Percentiles rank a stretch among this genome's conserved stretches.
These are phyloP conservation scores for Etheostoma nigrum DNA, from an alignment of 2,797 vertebrate species.

Conservation along the genomic window DNA sequence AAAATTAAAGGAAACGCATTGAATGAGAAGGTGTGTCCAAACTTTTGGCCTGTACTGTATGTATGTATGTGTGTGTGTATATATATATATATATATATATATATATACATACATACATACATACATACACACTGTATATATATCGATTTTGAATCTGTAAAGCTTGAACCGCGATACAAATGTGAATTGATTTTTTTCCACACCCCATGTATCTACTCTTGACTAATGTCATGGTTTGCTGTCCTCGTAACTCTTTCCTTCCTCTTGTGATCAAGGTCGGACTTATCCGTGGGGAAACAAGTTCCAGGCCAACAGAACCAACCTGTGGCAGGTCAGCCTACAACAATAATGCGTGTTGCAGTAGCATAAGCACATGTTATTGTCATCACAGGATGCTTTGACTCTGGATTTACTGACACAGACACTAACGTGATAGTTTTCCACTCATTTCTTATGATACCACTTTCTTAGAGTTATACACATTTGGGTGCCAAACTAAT, in stretches of 20 bases:
- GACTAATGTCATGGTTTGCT: background rate
- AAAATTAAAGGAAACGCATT: too few species aligned
- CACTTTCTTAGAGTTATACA: background rate
- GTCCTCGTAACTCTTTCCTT: background rate
- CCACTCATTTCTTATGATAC: background rate
- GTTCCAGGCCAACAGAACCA: constrained; percentile 91
- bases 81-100: too few species aligned
- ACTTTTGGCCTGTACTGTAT: too few species aligned
- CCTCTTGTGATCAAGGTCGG: constrained; percentile 83
- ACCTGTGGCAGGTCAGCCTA: constrained; percentile 93
- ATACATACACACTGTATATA: too few species aligned
- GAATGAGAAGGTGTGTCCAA: too few species aligned
- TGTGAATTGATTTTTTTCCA: too few species aligned
- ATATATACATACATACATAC: too few species aligned
- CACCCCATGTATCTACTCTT: background rate
- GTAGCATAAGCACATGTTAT: background rate
- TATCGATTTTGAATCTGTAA: too few species aligned
- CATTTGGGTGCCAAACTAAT: background rate
- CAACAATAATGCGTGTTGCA: background rate
- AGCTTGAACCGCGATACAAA: too few species aligned
- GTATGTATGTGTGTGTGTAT: too few species aligned
- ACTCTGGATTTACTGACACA: background rate
- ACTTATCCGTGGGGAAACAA: constrained; percentile 95
- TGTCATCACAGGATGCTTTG: background rate
- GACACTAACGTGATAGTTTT: background rate